Base-by-base conservation (phyloP, 2,888 invertebrate genomes). In the Rhagonycha lutea region DNA sequence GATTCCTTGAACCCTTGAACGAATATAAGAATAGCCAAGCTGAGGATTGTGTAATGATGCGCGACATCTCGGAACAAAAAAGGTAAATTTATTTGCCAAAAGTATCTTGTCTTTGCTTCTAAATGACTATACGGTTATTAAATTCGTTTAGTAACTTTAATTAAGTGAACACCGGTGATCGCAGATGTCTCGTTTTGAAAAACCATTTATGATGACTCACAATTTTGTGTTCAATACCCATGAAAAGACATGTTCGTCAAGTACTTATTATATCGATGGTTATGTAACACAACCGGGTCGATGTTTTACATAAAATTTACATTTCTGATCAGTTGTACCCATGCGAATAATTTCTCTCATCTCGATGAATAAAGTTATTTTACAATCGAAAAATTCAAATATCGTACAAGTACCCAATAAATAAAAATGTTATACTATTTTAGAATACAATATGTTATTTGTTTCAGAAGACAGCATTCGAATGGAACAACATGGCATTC, bases 401-500 rank as follows among this genome's bases (percentile, higher is more conserved):
- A 32, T 32, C 12, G 3, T 11, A 63, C 63, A 63, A 11, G n/a
- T 14, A 63, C 23, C 12, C 7, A 63, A 24, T 63, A 26, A 68
- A 28, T 18, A 29, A 9, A 14, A 5, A 68, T 28, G 4, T 68
- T 68, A 14, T 5, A 63, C 9, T 32, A 14, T 32, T 29, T 23
- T 11, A 4, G 18, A 68, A 68, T 14, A 29, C 8, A 68, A 29
- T 68, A 29, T 12, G n/a, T 68, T 32, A 12, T 7, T 80, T 86
- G 81, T 87, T 86, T 75, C 89, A 93, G 93, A 90, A 92, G 93
- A 86, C 93, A 93, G 88, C 93, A 93, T 90, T 88, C 89, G 77
- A 84, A 86, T 78, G 87, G 85, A 75, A 86, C 88, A 4, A 87
- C 87, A 69, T 87, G 87, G 87, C 87, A 87, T 73, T 76, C 76